Conservation (phyloP, 2,888 invertebrate species). For the Anthophora plumipes region DNA sequence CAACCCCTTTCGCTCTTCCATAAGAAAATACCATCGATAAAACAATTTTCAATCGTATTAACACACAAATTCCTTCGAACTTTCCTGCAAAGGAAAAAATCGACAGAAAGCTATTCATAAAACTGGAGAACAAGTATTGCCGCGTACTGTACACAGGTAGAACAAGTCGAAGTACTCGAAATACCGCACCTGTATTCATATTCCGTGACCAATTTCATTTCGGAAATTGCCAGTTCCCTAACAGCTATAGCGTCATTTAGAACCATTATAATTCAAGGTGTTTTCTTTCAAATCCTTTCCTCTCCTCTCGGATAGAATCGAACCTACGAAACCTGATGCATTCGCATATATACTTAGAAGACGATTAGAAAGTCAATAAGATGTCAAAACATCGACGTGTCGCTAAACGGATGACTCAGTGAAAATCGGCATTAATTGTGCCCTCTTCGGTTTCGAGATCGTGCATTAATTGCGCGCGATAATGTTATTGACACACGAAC, state of each 20-base stretch:
- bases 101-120: no score
- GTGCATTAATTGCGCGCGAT: slow-evolving; percentile 26
- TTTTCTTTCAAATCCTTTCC: neutral
- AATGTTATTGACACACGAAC: slow-evolving; percentile 34
- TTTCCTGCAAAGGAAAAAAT: neutral
- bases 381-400: slow-evolving; percentile 23
- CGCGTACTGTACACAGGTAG: slow-evolving; percentile 23
- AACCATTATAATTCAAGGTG: neutral
- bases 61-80: neutral
- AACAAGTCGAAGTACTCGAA: neutral
- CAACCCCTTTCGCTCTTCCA: neutral
- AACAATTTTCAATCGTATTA: neutral
- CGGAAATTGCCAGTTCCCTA: slow-evolving; percentile 79
- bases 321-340: no score
- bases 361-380: neutral
- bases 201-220: slow-evolving; percentile 80
- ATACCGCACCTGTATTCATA: slow-evolving; percentile 54
- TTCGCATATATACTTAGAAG: neutral
- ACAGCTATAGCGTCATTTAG: slow-evolving; percentile 69
- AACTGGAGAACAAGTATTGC: neutral
- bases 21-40: neutral
- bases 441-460: neutral
- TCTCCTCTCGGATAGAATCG: neutral
- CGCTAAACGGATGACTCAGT: neutral
- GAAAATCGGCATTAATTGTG: slow-evolving; percentile 8